Conservation (phyloP, 2,113 vertebrate species). For the Rhizomys pruinosus region DNA sequence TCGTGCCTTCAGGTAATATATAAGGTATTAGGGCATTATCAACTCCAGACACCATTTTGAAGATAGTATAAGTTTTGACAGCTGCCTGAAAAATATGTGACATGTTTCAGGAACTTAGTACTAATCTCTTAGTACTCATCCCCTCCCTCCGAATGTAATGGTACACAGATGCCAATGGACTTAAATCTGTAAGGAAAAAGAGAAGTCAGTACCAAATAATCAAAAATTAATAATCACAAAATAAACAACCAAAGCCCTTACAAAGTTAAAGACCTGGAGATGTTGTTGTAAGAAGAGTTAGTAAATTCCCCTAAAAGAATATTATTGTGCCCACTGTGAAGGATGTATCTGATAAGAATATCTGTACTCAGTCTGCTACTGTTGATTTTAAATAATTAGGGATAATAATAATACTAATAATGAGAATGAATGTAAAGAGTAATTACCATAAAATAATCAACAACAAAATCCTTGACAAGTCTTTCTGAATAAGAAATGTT, state of each 20-base stretch:
- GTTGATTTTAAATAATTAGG: background rate
- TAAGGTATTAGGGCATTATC: background rate
- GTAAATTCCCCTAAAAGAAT: background rate
- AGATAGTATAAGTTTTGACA: background rate
- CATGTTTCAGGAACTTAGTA: background rate
- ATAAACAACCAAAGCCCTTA: background rate
- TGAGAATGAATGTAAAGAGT: background rate
- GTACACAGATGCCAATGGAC: background rate
- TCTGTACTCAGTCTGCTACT: background rate
- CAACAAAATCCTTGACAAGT: background rate
- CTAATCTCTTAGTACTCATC: background rate
- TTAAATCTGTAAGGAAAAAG: background rate
- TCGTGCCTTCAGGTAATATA: background rate
- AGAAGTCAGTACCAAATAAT: background rate
- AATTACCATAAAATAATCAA: background rate
- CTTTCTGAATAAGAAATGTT: constrained; percentile 1
- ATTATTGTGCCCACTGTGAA: background rate
- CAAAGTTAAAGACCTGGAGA: background rate
- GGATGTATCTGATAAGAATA: background rate
- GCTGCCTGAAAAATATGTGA: background rate
- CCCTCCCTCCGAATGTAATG: background rate
- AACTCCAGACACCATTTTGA: background rate
- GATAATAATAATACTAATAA: background rate
- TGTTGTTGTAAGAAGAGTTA: background rate
- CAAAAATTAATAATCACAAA: background rate